Evolutionary conservation across 2,888 invertebrate species (phyloP).

Genomic region (Agrochola circellaris): DNA sequence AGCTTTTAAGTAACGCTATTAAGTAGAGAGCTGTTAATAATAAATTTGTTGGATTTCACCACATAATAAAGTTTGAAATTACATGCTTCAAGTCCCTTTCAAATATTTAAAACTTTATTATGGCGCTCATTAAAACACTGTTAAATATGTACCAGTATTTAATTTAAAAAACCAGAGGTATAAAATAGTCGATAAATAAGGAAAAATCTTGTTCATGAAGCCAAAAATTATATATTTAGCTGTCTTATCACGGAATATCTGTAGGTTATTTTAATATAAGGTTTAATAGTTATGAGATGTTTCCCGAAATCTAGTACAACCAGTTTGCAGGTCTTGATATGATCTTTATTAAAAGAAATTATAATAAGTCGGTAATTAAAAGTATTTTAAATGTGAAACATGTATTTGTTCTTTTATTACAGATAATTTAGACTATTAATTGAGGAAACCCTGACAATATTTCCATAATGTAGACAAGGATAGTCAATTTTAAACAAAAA

Average conservation of each 20-base stretch:
- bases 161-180: constrained; percentile 26
- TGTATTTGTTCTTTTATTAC: constrained; percentile 14
- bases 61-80: constrained; percentile 76
- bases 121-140: constrained; percentile 77
- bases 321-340: constrained; percentile 47
- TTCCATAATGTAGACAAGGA: background rate
- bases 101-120: constrained; percentile 76
- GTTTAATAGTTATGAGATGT: constrained; percentile 35
- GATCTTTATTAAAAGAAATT: constrained; percentile 49
- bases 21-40: constrained; percentile 67
- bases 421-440: background rate
- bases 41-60: constrained; percentile 76
- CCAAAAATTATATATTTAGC: constrained; percentile 36
- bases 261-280: constrained; percentile 40
- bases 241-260: constrained; percentile 43
- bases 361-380: constrained; percentile 44
- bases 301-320: constrained; percentile 40
- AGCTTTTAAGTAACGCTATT: constrained; percentile 64
- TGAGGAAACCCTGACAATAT: background rate
- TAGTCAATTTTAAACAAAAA: background rate
- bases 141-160: constrained; percentile 74
- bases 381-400: constrained; percentile 28
- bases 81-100: constrained; percentile 70
- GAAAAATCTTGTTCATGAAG: constrained; percentile 29
- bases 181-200: constrained; percentile 43